phyloP scores from a whole-genome alignment of 2,113 vertebrate species.

The Leptosomus discolor region DNA sequence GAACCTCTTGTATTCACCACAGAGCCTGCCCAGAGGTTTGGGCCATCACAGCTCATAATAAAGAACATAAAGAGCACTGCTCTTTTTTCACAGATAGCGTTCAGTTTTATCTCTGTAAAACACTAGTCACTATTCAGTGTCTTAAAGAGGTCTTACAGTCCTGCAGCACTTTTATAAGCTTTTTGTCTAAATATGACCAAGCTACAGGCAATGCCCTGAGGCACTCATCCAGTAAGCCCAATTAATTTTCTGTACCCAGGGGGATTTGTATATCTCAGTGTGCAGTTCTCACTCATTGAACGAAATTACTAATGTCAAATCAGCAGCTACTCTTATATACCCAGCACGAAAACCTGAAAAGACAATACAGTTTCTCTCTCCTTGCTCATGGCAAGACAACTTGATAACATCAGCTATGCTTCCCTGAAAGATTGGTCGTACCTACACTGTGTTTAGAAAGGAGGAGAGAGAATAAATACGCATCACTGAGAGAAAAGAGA shows the following conservation, averaged over 20 bases:
- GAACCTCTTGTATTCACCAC: background rate
- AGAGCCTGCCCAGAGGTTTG: background rate
- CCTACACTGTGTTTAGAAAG: background rate
- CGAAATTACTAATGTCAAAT: background rate
- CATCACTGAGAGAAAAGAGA: background rate
- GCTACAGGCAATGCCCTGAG: background rate
- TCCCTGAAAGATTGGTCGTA: background rate
- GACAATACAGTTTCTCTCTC: background rate
- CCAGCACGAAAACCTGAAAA: background rate
- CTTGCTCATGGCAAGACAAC: background rate
- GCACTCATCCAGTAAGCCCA: background rate
- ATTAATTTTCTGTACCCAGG: background rate
- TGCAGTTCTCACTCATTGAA: background rate
- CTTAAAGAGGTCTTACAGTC: background rate
- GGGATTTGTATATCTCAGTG: background rate
- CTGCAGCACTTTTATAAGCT: background rate
- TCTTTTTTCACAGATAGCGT: background rate
- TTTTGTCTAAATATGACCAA: constrained; percentile 25
- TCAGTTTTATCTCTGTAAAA: background rate
- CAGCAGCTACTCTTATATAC: background rate
- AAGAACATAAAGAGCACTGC: background rate
- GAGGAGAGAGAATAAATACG: background rate
- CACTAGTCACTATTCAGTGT: background rate
- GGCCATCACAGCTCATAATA: background rate
- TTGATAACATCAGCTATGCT: background rate